These are phyloP conservation scores for Sinocyclocheilus anshuiensis DNA, from an alignment of 2,113 vertebrate genomes.

Conservation along the genomic window DNA sequence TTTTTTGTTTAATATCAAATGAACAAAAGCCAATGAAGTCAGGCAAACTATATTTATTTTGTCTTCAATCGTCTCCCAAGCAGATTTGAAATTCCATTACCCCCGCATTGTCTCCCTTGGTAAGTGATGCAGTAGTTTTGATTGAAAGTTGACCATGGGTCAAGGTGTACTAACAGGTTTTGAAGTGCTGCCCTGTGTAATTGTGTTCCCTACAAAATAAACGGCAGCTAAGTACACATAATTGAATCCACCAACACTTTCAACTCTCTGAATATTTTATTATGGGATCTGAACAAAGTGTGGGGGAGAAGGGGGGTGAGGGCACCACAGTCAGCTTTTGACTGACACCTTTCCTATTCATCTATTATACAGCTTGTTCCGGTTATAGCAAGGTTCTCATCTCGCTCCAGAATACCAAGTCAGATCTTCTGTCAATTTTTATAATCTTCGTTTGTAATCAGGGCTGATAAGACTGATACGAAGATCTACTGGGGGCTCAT, in stretches of 20 bases:
- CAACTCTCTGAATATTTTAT: constrained; percentile 54
- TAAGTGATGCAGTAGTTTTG: constrained; percentile 11
- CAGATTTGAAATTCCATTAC: constrained; percentile 42
- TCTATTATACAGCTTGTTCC: constrained; percentile 53
- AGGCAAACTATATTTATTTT: not conserved
- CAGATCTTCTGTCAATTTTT: constrained; percentile 1
- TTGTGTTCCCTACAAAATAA: constrained; percentile 52
- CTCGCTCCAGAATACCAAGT: constrained; percentile 25
- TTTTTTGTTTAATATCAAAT: not conserved
- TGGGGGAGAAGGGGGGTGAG: not conserved
- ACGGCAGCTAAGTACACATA: constrained; percentile 53
- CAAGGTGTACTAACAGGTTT: constrained; percentile 41
- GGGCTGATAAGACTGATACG: not conserved
- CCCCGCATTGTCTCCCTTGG: constrained; percentile 13
- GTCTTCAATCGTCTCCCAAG: not conserved
- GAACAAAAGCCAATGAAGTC: constrained; percentile 8
- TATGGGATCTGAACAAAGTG: constrained; percentile 15
- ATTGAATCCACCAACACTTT: constrained; percentile 55
- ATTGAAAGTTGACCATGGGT: constrained; percentile 47
- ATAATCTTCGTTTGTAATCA: constrained; percentile 29
- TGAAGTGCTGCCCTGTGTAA: constrained; percentile 46
- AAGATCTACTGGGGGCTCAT: constrained; percentile 22
- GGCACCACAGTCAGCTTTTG: constrained; percentile 25
- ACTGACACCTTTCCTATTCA: constrained; percentile 52
- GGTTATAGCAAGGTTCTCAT: not conserved